A percentile compares a stretch with the other conserved stretches of the same genome.
These are phyloP conservation scores for Acipenser oxyrinchus DNA, from an alignment of 2,797 vertebrate genomes.

Conservation along the genomic window DNA sequence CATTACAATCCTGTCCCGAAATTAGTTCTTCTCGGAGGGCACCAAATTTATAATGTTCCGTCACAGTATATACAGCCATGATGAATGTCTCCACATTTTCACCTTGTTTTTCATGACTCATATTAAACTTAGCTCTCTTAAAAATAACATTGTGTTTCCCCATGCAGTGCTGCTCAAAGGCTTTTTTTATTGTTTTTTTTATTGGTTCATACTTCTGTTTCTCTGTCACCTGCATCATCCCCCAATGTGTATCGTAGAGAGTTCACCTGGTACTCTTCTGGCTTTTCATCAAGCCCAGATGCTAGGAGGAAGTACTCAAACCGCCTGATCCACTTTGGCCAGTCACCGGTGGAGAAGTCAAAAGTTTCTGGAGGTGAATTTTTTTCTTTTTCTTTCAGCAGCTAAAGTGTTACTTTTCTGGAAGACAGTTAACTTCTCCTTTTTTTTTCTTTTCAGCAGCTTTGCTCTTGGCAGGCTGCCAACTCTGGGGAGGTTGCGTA, in stretches of 20 bases:
- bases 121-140: not conserved
- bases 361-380: constrained; percentile 13
- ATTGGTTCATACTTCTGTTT: constrained; percentile 6
- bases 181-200: constrained; percentile 14
- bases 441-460: too few relatives aligned
- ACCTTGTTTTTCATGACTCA: too few relatives aligned
- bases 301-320: constrained; percentile 14
- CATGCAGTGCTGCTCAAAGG: constrained; percentile 11
- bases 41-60: constrained; percentile 1
- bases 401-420: too few relatives aligned
- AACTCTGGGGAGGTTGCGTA: too few relatives aligned
- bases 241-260: constrained; percentile 17
- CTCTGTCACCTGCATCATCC: constrained; percentile 10
- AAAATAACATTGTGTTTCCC: constrained; percentile 16
- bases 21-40: not conserved
- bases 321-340: constrained; percentile 20
- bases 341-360: constrained; percentile 19
- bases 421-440: too few relatives aligned
- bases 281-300: constrained; percentile 12
- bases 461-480: too few relatives aligned
- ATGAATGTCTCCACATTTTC: not conserved
- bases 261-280: constrained; percentile 21
- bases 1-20: not conserved
- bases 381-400: too few relatives aligned
- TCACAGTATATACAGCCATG: not conserved